Evolutionary conservation across 2,113 vertebrate genomes (phyloP).

Genomic region (Pomatostomus ruficeps): DNA sequence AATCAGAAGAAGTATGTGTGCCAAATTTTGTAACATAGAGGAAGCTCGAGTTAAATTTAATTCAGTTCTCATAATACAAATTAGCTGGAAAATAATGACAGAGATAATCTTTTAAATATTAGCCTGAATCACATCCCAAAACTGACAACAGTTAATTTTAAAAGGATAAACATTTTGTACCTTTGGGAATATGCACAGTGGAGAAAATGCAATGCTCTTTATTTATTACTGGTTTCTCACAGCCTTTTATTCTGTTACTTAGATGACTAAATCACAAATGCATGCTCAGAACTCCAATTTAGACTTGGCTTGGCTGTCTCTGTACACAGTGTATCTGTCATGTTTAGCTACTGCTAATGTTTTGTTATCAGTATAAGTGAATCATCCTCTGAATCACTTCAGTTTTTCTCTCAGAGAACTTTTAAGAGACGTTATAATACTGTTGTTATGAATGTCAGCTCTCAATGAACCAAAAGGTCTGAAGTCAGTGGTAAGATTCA

Average conservation of each 20-base stretch:
- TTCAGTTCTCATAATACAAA: not conserved
- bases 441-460: constrained; percentile 22
- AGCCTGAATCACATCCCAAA: not conserved
- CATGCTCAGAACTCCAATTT: not conserved
- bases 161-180: not conserved
- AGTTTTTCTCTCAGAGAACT: constrained; percentile 21
- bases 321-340: constrained; percentile 16
- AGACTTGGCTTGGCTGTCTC: not conserved
- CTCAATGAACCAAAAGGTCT: constrained; percentile 13
- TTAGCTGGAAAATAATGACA: not conserved
- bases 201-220: not conserved
- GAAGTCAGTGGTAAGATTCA: not conserved
- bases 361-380: constrained; percentile 58
- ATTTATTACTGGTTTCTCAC: not conserved
- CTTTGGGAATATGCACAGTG: not conserved
- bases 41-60: not conserved
- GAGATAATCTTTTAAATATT: not conserved
- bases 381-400: constrained; percentile 56
- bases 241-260: not conserved
- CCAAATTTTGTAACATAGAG: not conserved
- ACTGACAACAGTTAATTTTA: not conserved
- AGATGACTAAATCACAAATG: constrained; percentile 37
- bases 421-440: not conserved
- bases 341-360: constrained; percentile 27
- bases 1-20: not conserved